Conservation (phyloP, 2,888 invertebrate genomes). For the Dolichomitus sp. region DNA sequence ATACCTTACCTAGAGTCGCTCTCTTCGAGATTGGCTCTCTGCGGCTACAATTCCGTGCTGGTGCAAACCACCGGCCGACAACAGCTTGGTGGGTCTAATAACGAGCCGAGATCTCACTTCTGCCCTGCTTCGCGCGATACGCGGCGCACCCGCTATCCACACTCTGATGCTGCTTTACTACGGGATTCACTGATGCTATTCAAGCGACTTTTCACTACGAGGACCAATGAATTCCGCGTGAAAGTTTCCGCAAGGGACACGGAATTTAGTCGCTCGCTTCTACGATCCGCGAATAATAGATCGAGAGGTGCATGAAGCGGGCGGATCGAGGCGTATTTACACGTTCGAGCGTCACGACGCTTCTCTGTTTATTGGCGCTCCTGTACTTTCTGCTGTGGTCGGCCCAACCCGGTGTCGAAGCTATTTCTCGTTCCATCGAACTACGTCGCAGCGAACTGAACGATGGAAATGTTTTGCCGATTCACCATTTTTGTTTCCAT, state of each 20-base stretch:
- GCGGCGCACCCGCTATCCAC: slow-evolving; percentile 33
- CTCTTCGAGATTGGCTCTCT: slow-evolving; percentile 74
- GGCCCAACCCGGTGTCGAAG: not conserved
- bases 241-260: slow-evolving; percentile 52
- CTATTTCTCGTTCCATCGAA: slow-evolving; percentile 2
- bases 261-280: slow-evolving; percentile 42
- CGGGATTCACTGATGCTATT: slow-evolving; percentile 16
- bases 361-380: not conserved
- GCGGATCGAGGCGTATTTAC: slow-evolving; percentile 43
- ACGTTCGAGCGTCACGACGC: slow-evolving; percentile 32
- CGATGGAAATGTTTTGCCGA: not conserved
- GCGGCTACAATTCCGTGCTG: slow-evolving; percentile 60
- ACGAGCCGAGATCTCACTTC: slow-evolving; percentile 66
- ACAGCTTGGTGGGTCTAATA: slow-evolving; percentile 51
- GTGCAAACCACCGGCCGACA: slow-evolving; percentile 65
- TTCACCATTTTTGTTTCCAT: not conserved
- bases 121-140: slow-evolving; percentile 63
- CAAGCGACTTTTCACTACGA: not conserved
- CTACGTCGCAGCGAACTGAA: not conserved
- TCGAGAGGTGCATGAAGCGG: slow-evolving; percentile 35
- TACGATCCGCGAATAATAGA: slow-evolving; percentile 39
- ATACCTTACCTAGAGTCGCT: slow-evolving; percentile 39
- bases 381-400: slow-evolving; percentile 2
- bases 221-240: slow-evolving; percentile 53
- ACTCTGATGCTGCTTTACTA: not conserved